Evolutionary conservation across 1,140 invertebrate genomes (phyloP), one percentile per base, ranked within the genome.

Genomic region (Temnothorax nylanderi): DNA sequence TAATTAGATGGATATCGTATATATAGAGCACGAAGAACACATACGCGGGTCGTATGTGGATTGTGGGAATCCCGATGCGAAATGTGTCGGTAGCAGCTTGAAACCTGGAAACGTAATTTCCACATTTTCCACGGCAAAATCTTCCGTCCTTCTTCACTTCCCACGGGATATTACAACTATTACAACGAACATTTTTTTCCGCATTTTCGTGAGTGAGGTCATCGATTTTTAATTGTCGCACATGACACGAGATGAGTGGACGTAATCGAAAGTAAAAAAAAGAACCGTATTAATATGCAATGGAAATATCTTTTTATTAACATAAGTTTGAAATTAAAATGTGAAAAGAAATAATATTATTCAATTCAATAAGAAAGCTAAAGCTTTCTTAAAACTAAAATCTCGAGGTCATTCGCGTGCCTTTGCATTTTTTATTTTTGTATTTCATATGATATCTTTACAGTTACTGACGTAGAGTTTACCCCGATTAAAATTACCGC

Each of bases 1-100:
- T 90, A 90, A 90, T 90, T 90, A 88, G 89, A 88, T 88, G 89
- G 87, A 84, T 65, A 78, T 74, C 7, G 80, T 67, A 37, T 54
- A 56, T 18, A 5, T 26, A 26, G 26, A 26, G 26, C 18, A 7
- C n/a, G 26, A 32, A 6, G 49, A 16, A 32, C 58, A 62, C 85
- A 80, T 67, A 51, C 41, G n/a, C 47, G 18, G 7, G 44, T 62
- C 56, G 56, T 13, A 32, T 64, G 34, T 47, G 26, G 26, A 26
- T 26, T 26, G 1, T 26, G 74, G 2, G 69, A 75, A 75, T 84
- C 56, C 11, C 21, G 34, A 37, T 11, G 67, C 37, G 32, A 51
- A 51, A 41, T 37, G 18, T 49, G 41, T 60, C 56, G 69, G 32
- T 84, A 37, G 80, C 54, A 84, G 69, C 54, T 84, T 62, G 69